These are phyloP conservation scores for Parnassius mnemosyne DNA, from an alignment of 2,888 invertebrate genomes.

Conservation along the genomic window DNA sequence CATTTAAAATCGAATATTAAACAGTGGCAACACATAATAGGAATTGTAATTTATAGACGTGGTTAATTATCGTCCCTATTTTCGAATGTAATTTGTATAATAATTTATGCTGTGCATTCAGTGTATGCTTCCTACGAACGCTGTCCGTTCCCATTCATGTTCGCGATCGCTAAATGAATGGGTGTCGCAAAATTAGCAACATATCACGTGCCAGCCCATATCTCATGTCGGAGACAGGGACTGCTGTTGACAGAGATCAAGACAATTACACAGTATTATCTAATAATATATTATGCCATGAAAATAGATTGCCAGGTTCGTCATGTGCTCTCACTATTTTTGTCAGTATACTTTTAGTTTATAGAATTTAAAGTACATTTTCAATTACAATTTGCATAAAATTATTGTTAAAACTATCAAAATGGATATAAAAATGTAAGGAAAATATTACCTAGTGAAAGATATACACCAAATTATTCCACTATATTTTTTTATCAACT, in stretches of 20 bases:
- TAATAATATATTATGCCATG: constrained; percentile 63
- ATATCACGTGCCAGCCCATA: constrained; percentile 72
- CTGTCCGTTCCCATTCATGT: constrained; percentile 71
- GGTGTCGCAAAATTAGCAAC: constrained; percentile 71
- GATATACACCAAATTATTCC: too few species aligned
- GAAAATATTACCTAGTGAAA: too few species aligned
- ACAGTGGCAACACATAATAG: constrained; percentile 36
- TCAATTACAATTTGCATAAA: too few species aligned
- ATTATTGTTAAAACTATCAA: too few species aligned
- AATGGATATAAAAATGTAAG: too few species aligned
- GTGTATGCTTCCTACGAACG: constrained; percentile 48
- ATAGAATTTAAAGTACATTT: too few species aligned
- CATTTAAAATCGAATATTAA: constrained; percentile 47
- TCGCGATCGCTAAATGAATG: constrained; percentile 70
- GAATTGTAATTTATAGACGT: constrained; percentile 36
- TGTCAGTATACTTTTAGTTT: too few species aligned
- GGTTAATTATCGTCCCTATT: constrained; percentile 55
- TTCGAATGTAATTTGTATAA: constrained; percentile 58
- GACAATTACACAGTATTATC: constrained; percentile 66
- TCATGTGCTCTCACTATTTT: neutral
- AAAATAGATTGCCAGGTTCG: constrained; percentile 49
- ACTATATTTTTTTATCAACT: too few species aligned
- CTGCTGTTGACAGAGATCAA: constrained; percentile 62
- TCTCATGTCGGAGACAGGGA: constrained; percentile 60
- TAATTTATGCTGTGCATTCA: constrained; percentile 54